phyloP scores from a whole-genome alignment of 1,140 invertebrate genomes.

The Drosophila fuyamai region DNA sequence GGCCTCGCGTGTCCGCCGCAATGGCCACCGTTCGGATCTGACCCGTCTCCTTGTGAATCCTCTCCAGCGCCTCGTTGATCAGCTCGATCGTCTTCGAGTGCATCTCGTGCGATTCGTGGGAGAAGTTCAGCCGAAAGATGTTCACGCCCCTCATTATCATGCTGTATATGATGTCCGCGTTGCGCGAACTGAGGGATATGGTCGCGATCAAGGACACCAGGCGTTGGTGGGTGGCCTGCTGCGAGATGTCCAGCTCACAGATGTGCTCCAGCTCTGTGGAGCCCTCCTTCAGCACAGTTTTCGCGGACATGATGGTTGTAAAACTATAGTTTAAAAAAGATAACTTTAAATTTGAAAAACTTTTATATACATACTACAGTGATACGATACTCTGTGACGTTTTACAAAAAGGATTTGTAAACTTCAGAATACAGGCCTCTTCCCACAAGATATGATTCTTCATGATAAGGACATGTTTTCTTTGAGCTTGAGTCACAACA shows the following conservation, averaged over 20 bases:
- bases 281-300: slow-evolving; percentile 81
- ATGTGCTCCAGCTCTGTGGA: slow-evolving; percentile 93
- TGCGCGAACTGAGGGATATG: slow-evolving; percentile 96
- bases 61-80: slow-evolving; percentile 92
- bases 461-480: no score
- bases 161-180: slow-evolving; percentile 93
- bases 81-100: slow-evolving; percentile 95
- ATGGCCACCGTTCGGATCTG: slow-evolving; percentile 85
- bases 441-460: no score
- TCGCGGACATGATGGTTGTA: slow-evolving; percentile 35
- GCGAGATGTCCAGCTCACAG: slow-evolving; percentile 94
- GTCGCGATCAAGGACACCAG: slow-evolving; percentile 99
- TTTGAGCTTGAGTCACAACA: no score
- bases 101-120: slow-evolving; percentile 98
- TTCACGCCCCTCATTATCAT: slow-evolving; percentile 99
- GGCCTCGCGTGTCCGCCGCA: slow-evolving; percentile 98
- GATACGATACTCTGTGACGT: slow-evolving; percentile 3
- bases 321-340: no score
- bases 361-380: background rate
- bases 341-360: slow-evolving; percentile 8
- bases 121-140: slow-evolving; percentile 98
- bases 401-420: background rate
- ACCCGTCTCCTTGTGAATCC: slow-evolving; percentile 90
- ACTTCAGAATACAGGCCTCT: no score
- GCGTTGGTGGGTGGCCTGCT: slow-evolving; percentile 91